Base-by-base conservation (phyloP, 2,888 invertebrate genomes). In the Orgyia antiqua region DNA sequence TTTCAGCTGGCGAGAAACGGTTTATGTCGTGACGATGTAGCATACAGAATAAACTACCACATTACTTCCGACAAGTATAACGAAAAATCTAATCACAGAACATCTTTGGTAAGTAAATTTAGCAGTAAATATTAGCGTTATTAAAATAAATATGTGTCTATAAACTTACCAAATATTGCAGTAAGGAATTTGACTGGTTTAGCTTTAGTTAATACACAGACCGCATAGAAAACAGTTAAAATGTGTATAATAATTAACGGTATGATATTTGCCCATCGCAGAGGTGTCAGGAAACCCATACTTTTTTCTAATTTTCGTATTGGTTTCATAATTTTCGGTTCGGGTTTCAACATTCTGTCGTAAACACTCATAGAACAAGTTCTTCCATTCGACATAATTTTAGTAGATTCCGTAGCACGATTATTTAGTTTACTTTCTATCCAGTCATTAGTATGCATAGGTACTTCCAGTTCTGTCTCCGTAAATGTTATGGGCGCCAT, bases 201-300 rank as follows among this genome's bases (percentile, higher is more conserved):
- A 33, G 36, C 68, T 67, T 51, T 51, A 10, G 28, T 24, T 1
- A 61, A 0, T n/a, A 41, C 73, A n/a, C 60, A 54, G 3, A 70
- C 0, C 3, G 88, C 54, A 33, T 73, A 70, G 34, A 78, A 49
- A 0, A 87, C 0, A 2, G 79, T 74, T 0, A 80, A 35, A 0
- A 89, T 8, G 23, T 71, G 68, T 17, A 90, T 68, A 6, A 82
- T 5, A 1, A 68, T 62, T 24, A 93, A 89, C 13, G 73, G 68
- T 36, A 90, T 74, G 9, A 89, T 75, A 52, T 90, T 91, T 25
- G 68, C 68, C 92, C 92, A 92, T 49, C 89, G 88, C n/a, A 92
- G 72, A 0, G 90, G 89, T 2, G 90, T 89, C 23, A 87, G 55
- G 36, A 90, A 90, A 2, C 88, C 83, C 36, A 77, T 48, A 3